These are phyloP conservation scores for Drosophila oshimai DNA, from an alignment of 1,140 invertebrate species.

Conservation along the genomic window DNA sequence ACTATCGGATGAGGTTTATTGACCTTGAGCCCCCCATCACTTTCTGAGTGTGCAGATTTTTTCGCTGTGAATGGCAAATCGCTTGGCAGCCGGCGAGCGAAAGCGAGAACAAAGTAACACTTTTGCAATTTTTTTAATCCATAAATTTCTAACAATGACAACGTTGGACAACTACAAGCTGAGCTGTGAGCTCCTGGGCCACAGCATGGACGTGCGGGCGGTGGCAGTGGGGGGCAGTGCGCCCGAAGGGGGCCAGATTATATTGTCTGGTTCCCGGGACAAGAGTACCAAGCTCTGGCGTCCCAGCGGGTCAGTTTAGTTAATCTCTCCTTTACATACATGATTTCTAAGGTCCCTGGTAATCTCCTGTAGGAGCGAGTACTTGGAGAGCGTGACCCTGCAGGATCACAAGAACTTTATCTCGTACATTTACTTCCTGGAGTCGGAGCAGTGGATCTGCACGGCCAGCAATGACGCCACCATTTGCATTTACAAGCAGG, in stretches of 20 bases:
- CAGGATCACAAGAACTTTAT: slow-evolving; percentile 94
- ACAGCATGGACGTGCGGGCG: slow-evolving; percentile 92
- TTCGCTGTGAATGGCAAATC: slow-evolving; percentile 15
- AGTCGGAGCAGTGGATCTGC: slow-evolving; percentile 89
- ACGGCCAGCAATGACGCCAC: slow-evolving; percentile 95
- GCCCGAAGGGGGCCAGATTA: slow-evolving; percentile 86
- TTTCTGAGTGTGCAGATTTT: slow-evolving; percentile 35
- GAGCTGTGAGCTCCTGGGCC: slow-evolving; percentile 89
- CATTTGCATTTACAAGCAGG: slow-evolving; percentile 89
- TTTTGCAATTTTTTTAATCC: neutral
- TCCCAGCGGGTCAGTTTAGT: slow-evolving; percentile 87
- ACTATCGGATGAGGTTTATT: slow-evolving; percentile 5
- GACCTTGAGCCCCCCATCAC: neutral
- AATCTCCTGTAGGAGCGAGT: slow-evolving; percentile 83
- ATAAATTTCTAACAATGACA: neutral
- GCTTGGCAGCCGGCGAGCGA: slow-evolving; percentile 27
- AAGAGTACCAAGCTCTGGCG: slow-evolving; percentile 93
- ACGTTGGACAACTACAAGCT: slow-evolving; percentile 87
- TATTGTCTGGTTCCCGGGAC: slow-evolving; percentile 94
- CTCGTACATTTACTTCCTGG: slow-evolving; percentile 89
- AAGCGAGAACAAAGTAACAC: slow-evolving; percentile 42
- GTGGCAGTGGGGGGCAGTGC: slow-evolving; percentile 87
- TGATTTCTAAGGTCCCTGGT: neutral
- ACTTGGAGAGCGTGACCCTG: slow-evolving; percentile 87
- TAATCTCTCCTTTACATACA: neutral